Evolutionary conservation across 1,140 invertebrate genomes (phyloP).

Genomic region (Zaprionus capensis): DNA sequence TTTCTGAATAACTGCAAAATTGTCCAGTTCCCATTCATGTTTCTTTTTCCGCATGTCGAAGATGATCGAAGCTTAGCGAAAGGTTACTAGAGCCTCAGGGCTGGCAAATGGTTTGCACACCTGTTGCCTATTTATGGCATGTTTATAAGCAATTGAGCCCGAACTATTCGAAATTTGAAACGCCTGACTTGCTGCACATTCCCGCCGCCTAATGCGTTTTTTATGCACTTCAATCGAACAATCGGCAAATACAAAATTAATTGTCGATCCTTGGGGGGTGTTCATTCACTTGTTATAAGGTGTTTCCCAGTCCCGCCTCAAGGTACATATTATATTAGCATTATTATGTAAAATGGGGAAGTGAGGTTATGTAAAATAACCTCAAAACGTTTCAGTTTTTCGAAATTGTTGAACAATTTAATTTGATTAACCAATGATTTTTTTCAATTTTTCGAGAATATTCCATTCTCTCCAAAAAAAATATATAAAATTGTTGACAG

Average conservation of each 20-base stretch:
- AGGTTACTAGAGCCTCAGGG: background rate
- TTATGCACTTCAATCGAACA: conserved; percentile 5
- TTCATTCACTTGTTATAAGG: background rate
- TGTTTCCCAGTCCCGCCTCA: background rate
- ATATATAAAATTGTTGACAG: too few relatives aligned
- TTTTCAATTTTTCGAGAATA: too few relatives aligned
- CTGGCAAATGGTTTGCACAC: background rate
- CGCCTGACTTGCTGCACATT: conserved; percentile 2
- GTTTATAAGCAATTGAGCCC: background rate
- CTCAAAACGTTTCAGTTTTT: too few relatives aligned
- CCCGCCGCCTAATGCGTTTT: conserved; percentile 2
- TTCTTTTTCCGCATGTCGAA: background rate
- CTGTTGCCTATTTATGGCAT: background rate
- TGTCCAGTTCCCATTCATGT: background rate
- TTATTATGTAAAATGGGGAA: background rate
- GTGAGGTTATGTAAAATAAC: background rate
- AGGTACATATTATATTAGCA: background rate
- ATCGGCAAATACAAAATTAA: background rate
- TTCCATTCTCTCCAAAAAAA: too few relatives aligned
- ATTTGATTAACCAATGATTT: too few relatives aligned
- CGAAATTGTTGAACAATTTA: too few relatives aligned
- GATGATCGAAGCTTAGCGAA: background rate
- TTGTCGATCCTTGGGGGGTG: background rate
- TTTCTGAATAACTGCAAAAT: background rate
- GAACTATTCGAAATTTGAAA: background rate